phyloP scores from a whole-genome alignment of 2,888 invertebrate species.

The Beris chalybata region DNA sequence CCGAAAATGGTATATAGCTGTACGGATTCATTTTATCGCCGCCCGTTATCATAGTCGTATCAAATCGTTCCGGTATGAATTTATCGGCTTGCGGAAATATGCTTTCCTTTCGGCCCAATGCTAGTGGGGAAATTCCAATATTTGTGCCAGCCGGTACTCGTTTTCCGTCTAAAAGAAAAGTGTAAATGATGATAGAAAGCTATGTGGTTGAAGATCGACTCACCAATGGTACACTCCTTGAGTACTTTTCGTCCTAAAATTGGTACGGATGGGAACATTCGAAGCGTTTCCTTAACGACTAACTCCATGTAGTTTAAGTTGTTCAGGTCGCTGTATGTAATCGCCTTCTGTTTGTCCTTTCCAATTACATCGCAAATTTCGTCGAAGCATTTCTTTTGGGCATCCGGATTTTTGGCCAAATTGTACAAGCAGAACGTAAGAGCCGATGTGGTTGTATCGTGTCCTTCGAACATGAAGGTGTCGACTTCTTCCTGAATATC shows the following conservation, averaged over 20 bases:
- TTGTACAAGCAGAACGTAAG: conserved; percentile 59
- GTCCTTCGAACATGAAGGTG: conserved; percentile 72
- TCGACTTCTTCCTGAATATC: conserved; percentile 71
- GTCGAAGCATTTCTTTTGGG: conserved; percentile 57
- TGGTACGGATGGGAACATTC: conserved; percentile 54
- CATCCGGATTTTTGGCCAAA: conserved; percentile 56
- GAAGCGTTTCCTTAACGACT: conserved; percentile 53
- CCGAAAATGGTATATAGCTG: conserved; percentile 54
- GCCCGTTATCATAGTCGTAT: conserved; percentile 44
- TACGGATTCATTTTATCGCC: conserved; percentile 52
- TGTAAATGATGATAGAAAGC: not conserved
- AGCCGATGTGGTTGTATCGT: conserved; percentile 60
- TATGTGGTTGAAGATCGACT: conserved; percentile 36
- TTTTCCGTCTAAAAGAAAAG: conserved; percentile 49
- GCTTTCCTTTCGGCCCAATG: conserved; percentile 48
- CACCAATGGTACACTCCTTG: conserved; percentile 53
- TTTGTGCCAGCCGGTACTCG: conserved; percentile 52
- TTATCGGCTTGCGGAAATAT: conserved; percentile 48
- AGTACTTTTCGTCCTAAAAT: conserved; percentile 50
- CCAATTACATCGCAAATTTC: conserved; percentile 57
- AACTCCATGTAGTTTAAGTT: conserved; percentile 51
- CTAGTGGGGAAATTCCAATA: conserved; percentile 50
- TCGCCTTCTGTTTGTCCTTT: conserved; percentile 45
- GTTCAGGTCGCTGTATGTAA: conserved; percentile 50
- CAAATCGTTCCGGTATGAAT: conserved; percentile 55